Evolutionary conservation across 2,888 invertebrate species (phyloP), one percentile per base, ranked within the genome.

Genomic region (Aricia artaxerxes): DNA sequence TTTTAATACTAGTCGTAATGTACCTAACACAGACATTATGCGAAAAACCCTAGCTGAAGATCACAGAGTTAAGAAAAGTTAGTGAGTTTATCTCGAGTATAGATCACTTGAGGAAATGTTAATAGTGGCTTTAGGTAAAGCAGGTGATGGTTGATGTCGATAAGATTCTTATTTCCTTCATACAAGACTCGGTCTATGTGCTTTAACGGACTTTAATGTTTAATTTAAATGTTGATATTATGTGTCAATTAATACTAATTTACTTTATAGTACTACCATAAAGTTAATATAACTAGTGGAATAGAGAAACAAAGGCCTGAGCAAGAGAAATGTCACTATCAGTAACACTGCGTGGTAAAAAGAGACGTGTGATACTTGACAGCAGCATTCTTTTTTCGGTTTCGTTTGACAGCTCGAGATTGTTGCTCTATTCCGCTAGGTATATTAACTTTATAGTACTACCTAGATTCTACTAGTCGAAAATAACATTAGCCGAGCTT

Each of bases 41-140:
- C 35, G 31, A 31, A 69, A 69, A 69, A 16, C 69, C 64, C 24
- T 31, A 64, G 64, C 35, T 69, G 16, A 69, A 69, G 69, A 69
- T 38, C 69, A 69, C 69, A 35, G 35, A 69, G 69, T 38, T 69
- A 69, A 69, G 69, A 69, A 69, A 69, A 69, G 24, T 44, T 75
- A 44, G n/a, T 75, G 38, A 75, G 75, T 75, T 24, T 76, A 76
- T 76, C 76, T 76, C 31, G 16, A 57, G 35, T 35, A 16, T 6
- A 57, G 16, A 57, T 76, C 76, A 16, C 35, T 76, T 57, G 57
- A 24, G 53, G 53, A 76, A 49, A 49, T 75, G 44, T 35, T 75
- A 75, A 57, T 24, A 35, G 16, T 57, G 35, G 24, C 76, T 76
- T 49, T 35, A 57, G 35, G 57, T 53, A 76, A 57, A 53, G 6